Evolutionary conservation across 2,797 vertebrate species (phyloP).

Genomic region (Peromyscus nudipes): DNA sequence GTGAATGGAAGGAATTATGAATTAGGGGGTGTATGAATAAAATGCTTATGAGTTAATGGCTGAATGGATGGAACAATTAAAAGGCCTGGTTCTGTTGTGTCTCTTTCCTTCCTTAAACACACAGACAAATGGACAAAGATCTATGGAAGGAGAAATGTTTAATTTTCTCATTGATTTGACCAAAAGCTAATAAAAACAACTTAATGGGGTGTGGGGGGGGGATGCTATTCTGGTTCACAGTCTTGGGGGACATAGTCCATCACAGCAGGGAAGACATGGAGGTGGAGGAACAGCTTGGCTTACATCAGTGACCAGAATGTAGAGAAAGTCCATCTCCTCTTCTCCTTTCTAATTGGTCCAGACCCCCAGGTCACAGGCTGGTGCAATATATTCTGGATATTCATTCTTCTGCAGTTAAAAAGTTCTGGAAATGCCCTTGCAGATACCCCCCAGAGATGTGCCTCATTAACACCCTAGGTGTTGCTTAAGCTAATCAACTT

Average conservation of each 20-base stretch:
- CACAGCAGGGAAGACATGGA: background rate
- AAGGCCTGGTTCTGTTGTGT: background rate
- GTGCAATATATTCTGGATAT: background rate
- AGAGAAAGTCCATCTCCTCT: background rate
- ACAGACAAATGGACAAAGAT: background rate
- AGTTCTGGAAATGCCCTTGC: background rate
- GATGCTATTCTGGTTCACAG: conserved; percentile 15
- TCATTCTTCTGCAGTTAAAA: background rate
- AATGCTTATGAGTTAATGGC: too few species aligned
- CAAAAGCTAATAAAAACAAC: background rate
- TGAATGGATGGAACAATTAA: background rate
- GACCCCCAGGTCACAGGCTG: background rate
- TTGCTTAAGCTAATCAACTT: background rate
- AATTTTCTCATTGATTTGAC: background rate
- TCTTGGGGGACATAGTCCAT: conserved; percentile 76
- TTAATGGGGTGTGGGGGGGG: background rate
- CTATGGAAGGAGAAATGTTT: background rate
- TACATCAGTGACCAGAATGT: background rate
- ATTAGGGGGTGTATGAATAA: too few species aligned
- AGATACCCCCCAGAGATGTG: background rate
- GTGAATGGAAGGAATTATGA: too few species aligned
- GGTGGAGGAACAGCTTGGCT: background rate
- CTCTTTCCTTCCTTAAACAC: background rate
- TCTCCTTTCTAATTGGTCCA: too few species aligned
- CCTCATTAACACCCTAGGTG: background rate